Evolutionary conservation across 2,113 vertebrate species (phyloP).

Genomic region (Lutjanus erythropterus): DNA sequence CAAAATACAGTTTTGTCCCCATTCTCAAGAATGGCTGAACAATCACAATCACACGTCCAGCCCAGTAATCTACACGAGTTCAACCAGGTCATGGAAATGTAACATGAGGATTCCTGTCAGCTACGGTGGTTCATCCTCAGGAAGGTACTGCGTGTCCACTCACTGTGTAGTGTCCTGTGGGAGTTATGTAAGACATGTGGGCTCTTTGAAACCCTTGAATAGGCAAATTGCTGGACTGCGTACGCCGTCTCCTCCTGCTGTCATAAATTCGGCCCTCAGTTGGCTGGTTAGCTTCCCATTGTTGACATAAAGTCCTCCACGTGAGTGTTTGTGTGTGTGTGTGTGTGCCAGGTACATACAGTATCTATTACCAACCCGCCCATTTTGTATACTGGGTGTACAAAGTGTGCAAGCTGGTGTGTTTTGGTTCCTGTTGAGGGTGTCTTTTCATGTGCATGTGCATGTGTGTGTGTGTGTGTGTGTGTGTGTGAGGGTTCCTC

Average conservation of each 20-base stretch:
- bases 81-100: conserved; percentile 20
- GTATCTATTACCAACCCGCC: too few relatives aligned
- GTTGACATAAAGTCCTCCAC: conserved; percentile 11
- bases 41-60: too few relatives aligned
- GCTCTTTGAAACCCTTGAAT: conserved; percentile 24
- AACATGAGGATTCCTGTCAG: conserved; percentile 22
- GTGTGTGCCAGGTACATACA: too few relatives aligned
- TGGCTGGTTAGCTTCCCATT: conserved; percentile 21
- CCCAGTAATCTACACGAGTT: neutral
- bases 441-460: neutral
- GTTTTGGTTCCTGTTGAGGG: neutral
- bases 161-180: conserved; percentile 15
- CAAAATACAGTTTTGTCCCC: too few relatives aligned
- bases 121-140: conserved; percentile 1
- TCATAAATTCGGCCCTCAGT: conserved; percentile 26
- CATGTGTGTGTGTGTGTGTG: neutral
- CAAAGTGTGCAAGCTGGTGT: neutral
- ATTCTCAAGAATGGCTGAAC: too few relatives aligned
- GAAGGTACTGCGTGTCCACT: conserved; percentile 34
- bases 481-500: neutral
- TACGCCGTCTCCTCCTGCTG: conserved; percentile 19
- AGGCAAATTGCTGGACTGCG: conserved; percentile 8
- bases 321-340: conserved; percentile 5
- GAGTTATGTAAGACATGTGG: conserved; percentile 43
- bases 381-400: neutral